A percentile compares a stretch with the other conserved stretches of the same genome.
Conservation (phyloP, 1,140 invertebrate species). For the Ceratosolen fusciceps region DNA sequence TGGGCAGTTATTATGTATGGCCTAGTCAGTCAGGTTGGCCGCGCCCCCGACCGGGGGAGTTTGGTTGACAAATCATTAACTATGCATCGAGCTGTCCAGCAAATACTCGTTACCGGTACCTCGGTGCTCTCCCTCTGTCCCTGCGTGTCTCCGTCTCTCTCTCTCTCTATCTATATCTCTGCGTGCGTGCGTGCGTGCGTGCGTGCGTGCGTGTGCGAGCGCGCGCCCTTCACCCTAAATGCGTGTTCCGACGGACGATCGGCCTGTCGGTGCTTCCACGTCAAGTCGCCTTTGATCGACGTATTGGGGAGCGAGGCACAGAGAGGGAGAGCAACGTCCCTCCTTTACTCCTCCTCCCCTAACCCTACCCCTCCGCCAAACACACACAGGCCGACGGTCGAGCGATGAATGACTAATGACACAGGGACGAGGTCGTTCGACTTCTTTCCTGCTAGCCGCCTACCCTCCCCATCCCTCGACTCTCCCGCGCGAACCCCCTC, state of each 20-base stretch:
- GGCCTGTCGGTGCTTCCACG: conserved; percentile 6
- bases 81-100: conserved; percentile 72
- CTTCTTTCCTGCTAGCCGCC: neutral
- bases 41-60: conserved; percentile 53
- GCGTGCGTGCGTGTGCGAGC: too few species aligned
- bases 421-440: neutral
- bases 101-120: conserved; percentile 71
- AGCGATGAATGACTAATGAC: neutral
- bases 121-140: neutral
- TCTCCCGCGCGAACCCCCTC: neutral
- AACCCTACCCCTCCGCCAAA: too few species aligned
- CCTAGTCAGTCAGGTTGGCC: conserved; percentile 65
- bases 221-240: conserved; percentile 5
- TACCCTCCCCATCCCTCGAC: neutral
- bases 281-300: conserved; percentile 1
- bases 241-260: neutral
- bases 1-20: conserved; percentile 67
- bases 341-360: too few species aligned
- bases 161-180: too few species aligned
- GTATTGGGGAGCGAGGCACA: neutral
- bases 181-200: too few species aligned
- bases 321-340: neutral
- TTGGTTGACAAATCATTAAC: conserved; percentile 73
- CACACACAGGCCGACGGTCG: too few species aligned
- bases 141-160: neutral